Evolutionary conservation across 2,888 invertebrate genomes (phyloP).

Genomic region (Sphaerolaimus hirsutus): DNA sequence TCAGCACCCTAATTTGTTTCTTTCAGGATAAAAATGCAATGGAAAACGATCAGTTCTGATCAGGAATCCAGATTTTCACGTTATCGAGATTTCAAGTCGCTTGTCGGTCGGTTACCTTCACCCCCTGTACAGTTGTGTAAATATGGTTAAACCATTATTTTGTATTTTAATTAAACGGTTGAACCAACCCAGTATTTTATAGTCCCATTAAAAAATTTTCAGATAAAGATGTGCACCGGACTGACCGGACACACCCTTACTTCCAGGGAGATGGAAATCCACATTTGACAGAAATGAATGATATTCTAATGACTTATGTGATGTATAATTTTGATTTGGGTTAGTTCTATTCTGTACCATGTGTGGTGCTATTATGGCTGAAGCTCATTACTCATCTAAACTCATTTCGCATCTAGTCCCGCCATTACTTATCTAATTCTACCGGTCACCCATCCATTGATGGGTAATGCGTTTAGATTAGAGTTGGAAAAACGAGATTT

Average conservation of each 20-base stretch:
- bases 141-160: too few relatives aligned
- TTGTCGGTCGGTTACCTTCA: conserved; percentile 42
- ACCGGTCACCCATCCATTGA: too few relatives aligned
- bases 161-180: too few relatives aligned
- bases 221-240: conserved; percentile 90
- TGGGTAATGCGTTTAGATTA: too few relatives aligned
- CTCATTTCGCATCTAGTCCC: too few relatives aligned
- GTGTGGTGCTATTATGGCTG: background rate
- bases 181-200: too few relatives aligned
- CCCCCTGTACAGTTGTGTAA: background rate
- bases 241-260: conserved; percentile 66
- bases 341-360: conserved; percentile 13
- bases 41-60: conserved; percentile 60
- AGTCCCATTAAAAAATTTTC: too few relatives aligned
- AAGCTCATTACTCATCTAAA: too few relatives aligned
- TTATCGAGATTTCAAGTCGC: conserved; percentile 63
- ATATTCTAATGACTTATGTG: conserved; percentile 87
- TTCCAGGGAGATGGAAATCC: conserved; percentile 79
- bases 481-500: too few relatives aligned
- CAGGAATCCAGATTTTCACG: conserved; percentile 69
- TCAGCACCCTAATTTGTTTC: too few relatives aligned
- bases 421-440: too few relatives aligned
- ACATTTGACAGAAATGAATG: conserved; percentile 55
- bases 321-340: conserved; percentile 95
- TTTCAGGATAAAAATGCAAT: conserved; percentile 68